Evolutionary conservation across 2,888 invertebrate genomes (phyloP).

Genomic region (Sarcophaga rosellei): DNA sequence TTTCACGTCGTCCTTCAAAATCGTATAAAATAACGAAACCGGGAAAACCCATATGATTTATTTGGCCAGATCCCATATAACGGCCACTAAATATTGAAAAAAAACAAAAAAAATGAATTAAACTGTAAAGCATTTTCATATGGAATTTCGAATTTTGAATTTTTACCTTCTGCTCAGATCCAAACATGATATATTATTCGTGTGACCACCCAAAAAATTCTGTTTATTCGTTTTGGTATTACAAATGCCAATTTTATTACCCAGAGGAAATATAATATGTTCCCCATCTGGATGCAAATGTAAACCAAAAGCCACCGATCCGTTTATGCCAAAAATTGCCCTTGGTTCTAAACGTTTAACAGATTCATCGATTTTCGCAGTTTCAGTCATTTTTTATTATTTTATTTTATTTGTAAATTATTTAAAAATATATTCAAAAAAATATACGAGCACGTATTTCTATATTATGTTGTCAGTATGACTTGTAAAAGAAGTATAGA

Average conservation of each 20-base stretch:
- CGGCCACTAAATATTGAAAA: constrained; percentile 83
- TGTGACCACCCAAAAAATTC: constrained; percentile 89
- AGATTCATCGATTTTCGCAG: constrained; percentile 16
- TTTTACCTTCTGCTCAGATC: constrained; percentile 85
- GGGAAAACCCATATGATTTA: constrained; percentile 95
- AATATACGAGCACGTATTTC: background rate
- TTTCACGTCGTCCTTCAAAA: constrained; percentile 84
- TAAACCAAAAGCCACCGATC: constrained; percentile 84
- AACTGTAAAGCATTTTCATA: background rate
- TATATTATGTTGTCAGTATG: constrained; percentile 5
- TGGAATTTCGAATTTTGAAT: constrained; percentile 8
- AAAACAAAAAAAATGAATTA: background rate
- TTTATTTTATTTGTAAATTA: constrained; percentile 9
- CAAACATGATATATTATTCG: constrained; percentile 89
- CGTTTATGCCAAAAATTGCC: constrained; percentile 91
- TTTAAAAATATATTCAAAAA: constrained; percentile 22
- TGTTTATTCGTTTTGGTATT: constrained; percentile 87
- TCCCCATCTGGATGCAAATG: constrained; percentile 87
- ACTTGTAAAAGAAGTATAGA: background rate
- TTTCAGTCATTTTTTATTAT: constrained; percentile 48
- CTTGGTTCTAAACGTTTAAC: constrained; percentile 83
- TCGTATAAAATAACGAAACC: constrained; percentile 94
- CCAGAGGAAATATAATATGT: constrained; percentile 89
- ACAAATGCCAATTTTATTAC: constrained; percentile 89
- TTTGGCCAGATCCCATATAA: constrained; percentile 93